Conservation (phyloP, 2,797 vertebrate genomes). For the Kryptolebias ocellatus region DNA sequence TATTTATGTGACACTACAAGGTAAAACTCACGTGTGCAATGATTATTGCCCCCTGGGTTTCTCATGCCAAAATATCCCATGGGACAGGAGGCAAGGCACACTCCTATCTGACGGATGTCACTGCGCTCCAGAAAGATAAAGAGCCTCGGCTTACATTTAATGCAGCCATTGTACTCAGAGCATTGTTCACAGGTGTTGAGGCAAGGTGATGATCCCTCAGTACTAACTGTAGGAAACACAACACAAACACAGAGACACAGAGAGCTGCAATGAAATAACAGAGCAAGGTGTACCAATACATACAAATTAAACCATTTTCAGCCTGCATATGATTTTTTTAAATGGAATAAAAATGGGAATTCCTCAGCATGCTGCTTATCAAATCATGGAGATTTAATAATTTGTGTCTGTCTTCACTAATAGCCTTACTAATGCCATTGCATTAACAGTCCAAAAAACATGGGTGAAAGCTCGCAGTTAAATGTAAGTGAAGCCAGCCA, state of each 20-base stretch:
- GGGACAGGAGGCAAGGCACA: slow-evolving; percentile 95
- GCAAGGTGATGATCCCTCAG: slow-evolving; percentile 90
- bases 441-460: slow-evolving; percentile 54
- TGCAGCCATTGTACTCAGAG: slow-evolving; percentile 96
- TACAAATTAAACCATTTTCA: slow-evolving; percentile 28
- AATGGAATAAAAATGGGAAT: slow-evolving; percentile 27
- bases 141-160: slow-evolving; percentile 95
- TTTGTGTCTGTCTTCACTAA: slow-evolving; percentile 31
- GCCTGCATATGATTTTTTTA: slow-evolving; percentile 38
- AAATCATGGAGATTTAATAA: slow-evolving; percentile 40
- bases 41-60: slow-evolving; percentile 97
- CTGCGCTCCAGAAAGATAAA: slow-evolving; percentile 98
- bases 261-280: slow-evolving; percentile 21
- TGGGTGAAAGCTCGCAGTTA: slow-evolving; percentile 54
- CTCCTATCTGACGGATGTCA: slow-evolving; percentile 94
- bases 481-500: slow-evolving; percentile 53
- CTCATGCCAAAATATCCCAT: slow-evolving; percentile 95
- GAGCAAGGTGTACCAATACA: slow-evolving; percentile 7
- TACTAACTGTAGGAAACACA: slow-evolving; percentile 83
- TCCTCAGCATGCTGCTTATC: slow-evolving; percentile 27
- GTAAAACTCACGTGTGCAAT: slow-evolving; percentile 92
- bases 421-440: slow-evolving; percentile 48
- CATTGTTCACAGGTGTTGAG: slow-evolving; percentile 95
- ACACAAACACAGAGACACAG: slow-evolving; percentile 38
- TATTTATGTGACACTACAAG: slow-evolving; percentile 15